Evolutionary conservation across 1,140 invertebrate genomes (phyloP).

Genomic region (Ridgeia piscesae): DNA sequence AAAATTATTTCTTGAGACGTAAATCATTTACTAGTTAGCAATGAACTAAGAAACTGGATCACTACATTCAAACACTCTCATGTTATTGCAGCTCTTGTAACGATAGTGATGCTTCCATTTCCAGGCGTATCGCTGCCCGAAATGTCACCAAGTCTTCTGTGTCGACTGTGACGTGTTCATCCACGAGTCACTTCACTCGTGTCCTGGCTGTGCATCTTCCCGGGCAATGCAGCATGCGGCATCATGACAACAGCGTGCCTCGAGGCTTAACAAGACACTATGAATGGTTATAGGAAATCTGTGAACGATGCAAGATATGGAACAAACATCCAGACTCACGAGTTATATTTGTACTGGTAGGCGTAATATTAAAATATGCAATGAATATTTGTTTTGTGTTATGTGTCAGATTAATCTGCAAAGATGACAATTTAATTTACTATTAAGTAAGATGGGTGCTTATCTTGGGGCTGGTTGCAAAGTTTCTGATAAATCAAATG

Average conservation of each 20-base stretch:
- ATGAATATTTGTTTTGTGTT: neutral
- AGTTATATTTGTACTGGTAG: neutral
- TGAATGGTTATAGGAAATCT: neutral
- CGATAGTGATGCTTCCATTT: conserved; percentile 17
- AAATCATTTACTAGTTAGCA: too few species aligned
- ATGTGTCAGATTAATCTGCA: neutral
- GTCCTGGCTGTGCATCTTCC: conserved; percentile 81
- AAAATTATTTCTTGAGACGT: too few species aligned
- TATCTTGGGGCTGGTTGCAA: neutral
- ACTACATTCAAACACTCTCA: too few species aligned
- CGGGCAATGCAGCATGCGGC: conserved; percentile 38
- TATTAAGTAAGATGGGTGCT: neutral
- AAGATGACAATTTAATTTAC: neutral
- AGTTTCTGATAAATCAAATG: neutral
- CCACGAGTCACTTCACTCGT: conserved; percentile 88
- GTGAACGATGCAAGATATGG: neutral
- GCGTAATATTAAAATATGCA: neutral
- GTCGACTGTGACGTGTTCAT: conserved; percentile 94
- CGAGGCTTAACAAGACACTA: neutral
- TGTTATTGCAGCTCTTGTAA: neutral
- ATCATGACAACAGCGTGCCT: neutral
- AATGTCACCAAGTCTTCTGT: conserved; percentile 81
- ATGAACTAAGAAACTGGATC: too few species aligned
- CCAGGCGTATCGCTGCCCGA: conserved; percentile 67
- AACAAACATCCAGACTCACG: neutral